Evolutionary conservation across 2,113 vertebrate species (phyloP), one percentile per base, ranked within the genome.

Genomic region (Myocastor coypus): DNA sequence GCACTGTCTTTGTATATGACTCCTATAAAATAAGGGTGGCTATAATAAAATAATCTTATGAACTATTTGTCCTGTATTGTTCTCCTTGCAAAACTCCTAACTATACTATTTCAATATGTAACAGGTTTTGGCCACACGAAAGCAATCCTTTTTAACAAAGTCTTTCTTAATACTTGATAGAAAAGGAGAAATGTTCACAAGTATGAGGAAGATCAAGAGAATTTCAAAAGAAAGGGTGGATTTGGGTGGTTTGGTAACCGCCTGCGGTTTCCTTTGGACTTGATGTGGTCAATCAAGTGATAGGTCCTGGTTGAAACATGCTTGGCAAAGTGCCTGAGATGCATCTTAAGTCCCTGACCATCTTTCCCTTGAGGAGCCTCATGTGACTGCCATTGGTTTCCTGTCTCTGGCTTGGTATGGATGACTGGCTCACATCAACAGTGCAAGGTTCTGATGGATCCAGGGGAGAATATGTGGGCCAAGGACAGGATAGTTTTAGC

Each of bases 121-220:
- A 26, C 20, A 84, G 32, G 9, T 3, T 66, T 85, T 64, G 30
- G 2, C 63, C 26, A 24, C 68, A 28, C 34, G 61, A 92, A 95
- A 78, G 2, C 42, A 61, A 10, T 5, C 20, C 84, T 77, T 95
- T 92, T 92, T 83, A 69, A 84, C 9, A 20, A 93, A 68, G n/a
- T 28, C 20, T 77, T 96, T 69, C 22, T 93, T 93, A 83, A 89
- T 64, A 69, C 16, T 59, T 26, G 28, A 13, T 28, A 83, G 40
- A 86, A 94, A 95, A 46, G 75, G 26, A 88, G 37, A 69, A 66
- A 32, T 28, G 34, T 37, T 82, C 64, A 4, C 93, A 91, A 92
- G 28, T 37, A 85, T 94, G 73, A 92, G 50, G 63, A 87, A 83
- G 87, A 57, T 32, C 5, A 80, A 94, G 81, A 92, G 57, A 94